These are phyloP conservation scores for Peucedramus taeniatus DNA, from an alignment of 2,113 vertebrate genomes.

Conservation along the genomic window DNA sequence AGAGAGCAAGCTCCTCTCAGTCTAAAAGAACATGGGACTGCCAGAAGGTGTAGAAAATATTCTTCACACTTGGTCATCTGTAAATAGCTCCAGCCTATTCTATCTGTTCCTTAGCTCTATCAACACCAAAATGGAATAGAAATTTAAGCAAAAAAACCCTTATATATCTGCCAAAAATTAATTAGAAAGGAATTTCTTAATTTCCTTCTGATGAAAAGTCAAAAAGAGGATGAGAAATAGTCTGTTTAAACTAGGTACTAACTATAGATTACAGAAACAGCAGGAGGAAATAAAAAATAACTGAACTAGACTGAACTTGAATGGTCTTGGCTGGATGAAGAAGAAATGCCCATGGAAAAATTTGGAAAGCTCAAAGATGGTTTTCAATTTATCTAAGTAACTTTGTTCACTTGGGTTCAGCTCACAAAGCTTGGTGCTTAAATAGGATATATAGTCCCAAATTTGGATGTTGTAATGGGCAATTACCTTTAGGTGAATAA, in stretches of 20 bases:
- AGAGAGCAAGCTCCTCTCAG: neutral
- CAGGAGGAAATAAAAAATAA: neutral
- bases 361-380: neutral
- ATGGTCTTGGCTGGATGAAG: neutral
- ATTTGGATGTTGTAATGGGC: neutral
- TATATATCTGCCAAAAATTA: conserved; percentile 14
- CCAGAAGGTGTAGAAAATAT: neutral
- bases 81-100: conserved; percentile 2
- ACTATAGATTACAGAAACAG: conserved; percentile 14
- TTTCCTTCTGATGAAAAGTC: conserved; percentile 62
- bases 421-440: neutral
- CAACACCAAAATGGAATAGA: conserved; percentile 44
- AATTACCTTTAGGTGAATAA: neutral
- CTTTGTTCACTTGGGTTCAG: conserved; percentile 27
- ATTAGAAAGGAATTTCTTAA: conserved; percentile 59
- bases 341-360: neutral
- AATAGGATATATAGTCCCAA: neutral
- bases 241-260: conserved; percentile 3
- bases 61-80: neutral
- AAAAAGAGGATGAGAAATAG: conserved; percentile 61
- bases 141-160: neutral
- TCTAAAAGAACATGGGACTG: neutral
- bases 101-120: conserved; percentile 46
- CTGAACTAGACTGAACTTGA: neutral
- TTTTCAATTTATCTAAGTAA: conserved; percentile 28